phyloP scores from a whole-genome alignment of 2,113 vertebrate genomes.

The Lophochroa leadbeateri region DNA sequence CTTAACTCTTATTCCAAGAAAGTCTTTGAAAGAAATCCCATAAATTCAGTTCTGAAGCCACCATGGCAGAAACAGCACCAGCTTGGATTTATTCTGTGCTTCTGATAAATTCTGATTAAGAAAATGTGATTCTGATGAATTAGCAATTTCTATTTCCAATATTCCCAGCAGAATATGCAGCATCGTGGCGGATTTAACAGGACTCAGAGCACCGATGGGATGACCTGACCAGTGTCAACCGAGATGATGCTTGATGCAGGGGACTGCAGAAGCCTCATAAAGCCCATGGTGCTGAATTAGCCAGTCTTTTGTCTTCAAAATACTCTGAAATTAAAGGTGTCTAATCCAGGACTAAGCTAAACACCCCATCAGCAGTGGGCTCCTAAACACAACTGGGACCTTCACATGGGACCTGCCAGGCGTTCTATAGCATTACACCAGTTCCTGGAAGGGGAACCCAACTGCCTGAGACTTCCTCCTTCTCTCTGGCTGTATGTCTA shows the following conservation, averaged over 20 bases:
- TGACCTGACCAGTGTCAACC: accelerated
- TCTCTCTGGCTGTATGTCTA: not conserved
- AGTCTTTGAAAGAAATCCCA: accelerated
- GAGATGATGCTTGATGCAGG: not conserved
- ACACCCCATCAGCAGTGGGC: not conserved
- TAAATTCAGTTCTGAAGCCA: not conserved
- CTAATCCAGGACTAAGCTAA: not conserved
- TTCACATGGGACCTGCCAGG: accelerated
- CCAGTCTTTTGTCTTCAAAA: not conserved
- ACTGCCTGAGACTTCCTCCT: not conserved
- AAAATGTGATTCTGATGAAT: not conserved
- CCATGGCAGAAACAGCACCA: accelerated
- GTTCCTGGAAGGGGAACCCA: not conserved
- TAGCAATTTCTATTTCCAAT: not conserved
- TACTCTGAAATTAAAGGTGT: accelerated
- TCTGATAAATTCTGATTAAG: not conserved
- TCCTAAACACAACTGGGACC: not conserved
- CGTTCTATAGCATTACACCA: accelerated
- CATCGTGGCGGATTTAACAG: accelerated
- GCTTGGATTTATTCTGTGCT: not conserved
- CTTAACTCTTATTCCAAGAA: not conserved
- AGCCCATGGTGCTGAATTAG: accelerated
- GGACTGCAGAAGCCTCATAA: not conserved
- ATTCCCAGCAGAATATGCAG: not conserved
- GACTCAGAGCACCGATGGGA: accelerated